Percentiles rank a stretch among this genome's conserved stretches.
Conservation (phyloP, 2,797 vertebrate genomes). For the Pagetopsis macropterus region DNA sequence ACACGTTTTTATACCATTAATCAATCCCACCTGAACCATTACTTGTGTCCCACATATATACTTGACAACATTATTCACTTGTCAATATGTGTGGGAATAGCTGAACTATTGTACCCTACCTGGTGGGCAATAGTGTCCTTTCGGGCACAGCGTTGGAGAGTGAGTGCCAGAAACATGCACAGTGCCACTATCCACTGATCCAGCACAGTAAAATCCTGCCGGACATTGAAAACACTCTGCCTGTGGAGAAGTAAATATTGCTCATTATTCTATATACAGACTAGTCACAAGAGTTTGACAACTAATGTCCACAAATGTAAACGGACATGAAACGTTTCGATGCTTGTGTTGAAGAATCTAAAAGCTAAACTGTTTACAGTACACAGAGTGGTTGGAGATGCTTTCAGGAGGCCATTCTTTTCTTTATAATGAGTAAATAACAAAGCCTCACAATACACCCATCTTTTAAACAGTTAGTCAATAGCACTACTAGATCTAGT, state of each 20-base stretch:
- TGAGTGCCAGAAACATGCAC: conserved; percentile 66
- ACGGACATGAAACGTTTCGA: conserved; percentile 1
- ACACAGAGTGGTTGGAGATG: not conserved
- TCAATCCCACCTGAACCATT: conserved; percentile 2
- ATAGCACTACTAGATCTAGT: not conserved
- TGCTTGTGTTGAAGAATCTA: conserved; percentile 9
- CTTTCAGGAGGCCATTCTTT: conserved; percentile 5
- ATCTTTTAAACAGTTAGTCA: conserved; percentile 16
- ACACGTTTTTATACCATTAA: not conserved
- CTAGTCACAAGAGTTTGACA: conserved; percentile 24
- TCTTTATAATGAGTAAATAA: not conserved
- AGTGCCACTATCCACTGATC: conserved; percentile 59
- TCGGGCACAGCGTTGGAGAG: conserved; percentile 78
- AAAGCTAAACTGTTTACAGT: conserved; percentile 1
- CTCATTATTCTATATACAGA: conserved; percentile 1
- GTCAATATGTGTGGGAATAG: conserved; percentile 11
- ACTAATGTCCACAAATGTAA: conserved; percentile 33
- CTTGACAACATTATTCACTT: conserved; percentile 10
- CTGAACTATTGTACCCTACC: conserved; percentile 67
- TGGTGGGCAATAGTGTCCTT: conserved; percentile 85
- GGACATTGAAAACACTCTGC: conserved; percentile 84
- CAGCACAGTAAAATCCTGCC: conserved; percentile 83
- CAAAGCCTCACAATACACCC: not conserved
- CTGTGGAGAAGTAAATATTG: conserved; percentile 66
- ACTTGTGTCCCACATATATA: conserved; percentile 4